Base-by-base conservation (phyloP, 2,888 invertebrate species). In the Campoplex capitator region DNA sequence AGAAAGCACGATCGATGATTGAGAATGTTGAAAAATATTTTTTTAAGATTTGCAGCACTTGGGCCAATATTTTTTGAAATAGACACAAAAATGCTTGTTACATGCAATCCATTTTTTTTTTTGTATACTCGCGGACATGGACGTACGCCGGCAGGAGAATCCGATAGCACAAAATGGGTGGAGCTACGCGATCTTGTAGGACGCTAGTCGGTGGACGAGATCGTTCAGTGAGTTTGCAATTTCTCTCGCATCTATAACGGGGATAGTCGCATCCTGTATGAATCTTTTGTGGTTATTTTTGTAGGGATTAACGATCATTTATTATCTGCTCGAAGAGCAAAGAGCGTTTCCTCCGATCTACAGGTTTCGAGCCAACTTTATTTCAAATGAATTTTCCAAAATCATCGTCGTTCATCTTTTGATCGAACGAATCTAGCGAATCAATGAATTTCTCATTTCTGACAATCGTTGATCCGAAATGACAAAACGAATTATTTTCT, bases 161-260 rank as follows among this genome's bases (percentile, higher is more conserved):
- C 48, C 16, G 73, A 73, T 73, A 68, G 85, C 67, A 82, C 38
- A 78, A 82, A 82, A 82, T 82, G 81, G 81, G 81, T 81, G 85
- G 77, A 68, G 85, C 73, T 51, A 23, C 23, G 54, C 18, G 76
- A 18, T 45, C 42, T 65, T 51, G 73, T 54, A 54, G 58, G 42
- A 58, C 32, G 56, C 11, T 54, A 71, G 76, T 11, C 67, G 54
- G 48, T 54, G 68, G 73, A 65, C 73, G 38, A 67, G 67, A 85
- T 85, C 81, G 77, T 54, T 65, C 81, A 54, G 67, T 74, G 68
- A 85, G 74, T 70, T 18, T 51, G 81, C 48, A 76, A 48, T 76
- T 77, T 48, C 56, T 71, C 35, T 80, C 71, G 80, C 45, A 51
- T 81, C 77, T 76, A 74, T 82, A 85, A 82, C 85, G 77, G 77